Evolutionary conservation across 2,888 invertebrate species (phyloP).

Genomic region (Ectropis crepuscularia): DNA sequence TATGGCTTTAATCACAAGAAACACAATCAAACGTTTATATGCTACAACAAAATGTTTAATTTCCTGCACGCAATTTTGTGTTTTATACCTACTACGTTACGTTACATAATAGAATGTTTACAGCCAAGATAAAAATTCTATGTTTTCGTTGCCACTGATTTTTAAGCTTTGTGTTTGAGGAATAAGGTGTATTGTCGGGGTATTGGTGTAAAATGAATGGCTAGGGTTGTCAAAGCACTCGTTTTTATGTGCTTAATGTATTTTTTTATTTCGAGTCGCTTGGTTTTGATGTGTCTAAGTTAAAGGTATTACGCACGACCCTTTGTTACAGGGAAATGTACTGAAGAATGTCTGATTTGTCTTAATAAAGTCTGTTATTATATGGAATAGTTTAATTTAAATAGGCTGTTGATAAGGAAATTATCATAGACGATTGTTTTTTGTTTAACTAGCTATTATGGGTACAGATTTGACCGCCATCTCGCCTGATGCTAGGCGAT

Average conservation of each 20-base stretch:
- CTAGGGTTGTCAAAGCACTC: constrained; percentile 34
- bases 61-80: constrained; percentile 14
- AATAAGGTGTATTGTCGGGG: neutral
- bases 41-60: constrained; percentile 6
- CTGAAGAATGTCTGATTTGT: constrained; percentile 16
- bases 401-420: neutral
- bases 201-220: neutral
- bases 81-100: neutral
- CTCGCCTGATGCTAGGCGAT: too few species aligned
- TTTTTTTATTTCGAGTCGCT: constrained; percentile 55
- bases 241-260: constrained; percentile 56
- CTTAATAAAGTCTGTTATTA: constrained; percentile 15
- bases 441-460: too few species aligned
- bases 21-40: constrained; percentile 12
- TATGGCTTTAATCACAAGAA: constrained; percentile 18
- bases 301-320: constrained; percentile 33
- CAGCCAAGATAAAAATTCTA: neutral
- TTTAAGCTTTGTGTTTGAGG: too few species aligned
- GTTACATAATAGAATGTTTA: neutral
- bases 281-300: constrained; percentile 47
- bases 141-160: too few species aligned
- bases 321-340: constrained; percentile 24
- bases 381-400: neutral
- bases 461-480: too few species aligned
- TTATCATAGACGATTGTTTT: too few species aligned